A percentile compares a stretch with the other conserved stretches of the same genome.
These are phyloP conservation scores for Auanema sp. DNA, from an alignment of 2,888 invertebrate genomes.

Conservation along the genomic window DNA sequence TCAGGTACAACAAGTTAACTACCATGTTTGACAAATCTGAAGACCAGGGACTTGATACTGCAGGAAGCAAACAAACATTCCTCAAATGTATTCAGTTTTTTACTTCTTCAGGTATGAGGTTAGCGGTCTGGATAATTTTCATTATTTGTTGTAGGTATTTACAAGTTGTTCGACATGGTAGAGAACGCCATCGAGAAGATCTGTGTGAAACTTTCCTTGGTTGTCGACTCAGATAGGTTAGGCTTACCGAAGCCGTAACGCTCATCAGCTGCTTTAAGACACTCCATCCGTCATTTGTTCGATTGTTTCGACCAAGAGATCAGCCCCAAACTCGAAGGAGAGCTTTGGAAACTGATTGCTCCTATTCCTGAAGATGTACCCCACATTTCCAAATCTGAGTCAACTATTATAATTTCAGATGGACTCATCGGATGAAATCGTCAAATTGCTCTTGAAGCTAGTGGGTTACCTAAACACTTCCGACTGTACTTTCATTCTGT, in stretches of 20 bases:
- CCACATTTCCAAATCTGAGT: no score
- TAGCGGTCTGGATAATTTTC: background rate
- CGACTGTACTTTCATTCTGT: conserved; percentile 27
- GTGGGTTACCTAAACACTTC: conserved; percentile 25
- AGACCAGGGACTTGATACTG: conserved; percentile 13
- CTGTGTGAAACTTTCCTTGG: conserved; percentile 5
- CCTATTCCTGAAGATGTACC: conserved; percentile 27
- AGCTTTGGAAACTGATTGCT: conserved; percentile 32
- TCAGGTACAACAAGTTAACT: background rate
- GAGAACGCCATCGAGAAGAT: conserved; percentile 26
- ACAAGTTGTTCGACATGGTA: conserved; percentile 31
- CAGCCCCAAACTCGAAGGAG: conserved; percentile 8
- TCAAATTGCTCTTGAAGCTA: conserved; percentile 33
- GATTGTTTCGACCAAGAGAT: conserved; percentile 28
- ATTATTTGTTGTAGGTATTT: conserved; percentile 27
- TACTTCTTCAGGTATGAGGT: conserved; percentile 38
- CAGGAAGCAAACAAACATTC: conserved; percentile 41
- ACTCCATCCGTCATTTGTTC: conserved; percentile 28
- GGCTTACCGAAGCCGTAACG: background rate
- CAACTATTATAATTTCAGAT: conserved; percentile 15
- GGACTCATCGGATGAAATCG: conserved; percentile 15
- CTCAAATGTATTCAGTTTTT: conserved; percentile 52
- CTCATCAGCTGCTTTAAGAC: conserved; percentile 8
- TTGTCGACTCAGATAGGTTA: background rate
- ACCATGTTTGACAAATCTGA: background rate